Percentiles rank a stretch among this genome's conserved stretches.
phyloP scores from a whole-genome alignment of 2,888 invertebrate genomes.

The Ophion ventricosus region DNA sequence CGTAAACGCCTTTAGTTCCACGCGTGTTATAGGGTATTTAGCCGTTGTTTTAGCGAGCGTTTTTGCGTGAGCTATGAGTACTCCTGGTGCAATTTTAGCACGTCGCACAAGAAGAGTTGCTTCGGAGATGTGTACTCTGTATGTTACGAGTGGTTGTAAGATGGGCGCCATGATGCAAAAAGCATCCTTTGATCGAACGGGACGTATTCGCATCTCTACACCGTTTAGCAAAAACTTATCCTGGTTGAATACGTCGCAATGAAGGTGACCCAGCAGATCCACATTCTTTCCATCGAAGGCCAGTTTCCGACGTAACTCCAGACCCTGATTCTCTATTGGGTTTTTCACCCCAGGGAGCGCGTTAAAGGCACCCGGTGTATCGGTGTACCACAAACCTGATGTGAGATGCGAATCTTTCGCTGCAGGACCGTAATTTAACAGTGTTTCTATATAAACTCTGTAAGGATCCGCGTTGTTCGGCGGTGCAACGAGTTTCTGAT shows the following conservation, averaged over 20 bases:
- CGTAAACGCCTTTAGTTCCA: no score
- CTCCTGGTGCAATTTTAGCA: no score
- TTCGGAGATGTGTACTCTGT: not conserved
- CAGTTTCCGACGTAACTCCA: not conserved
- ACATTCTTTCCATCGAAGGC: not conserved
- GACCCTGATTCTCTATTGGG: not conserved
- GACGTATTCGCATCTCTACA: not conserved
- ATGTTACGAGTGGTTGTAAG: slow-evolving; percentile 65
- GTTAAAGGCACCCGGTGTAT: not conserved
- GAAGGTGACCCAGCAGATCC: not conserved
- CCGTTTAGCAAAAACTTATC: not conserved
- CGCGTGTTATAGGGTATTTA: no score
- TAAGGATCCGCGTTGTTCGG: not conserved
- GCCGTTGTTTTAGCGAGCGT: no score
- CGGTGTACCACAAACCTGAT: no score
- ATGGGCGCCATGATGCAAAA: no score
- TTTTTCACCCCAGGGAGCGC: not conserved
- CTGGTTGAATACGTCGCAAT: not conserved
- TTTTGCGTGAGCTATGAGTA: no score
- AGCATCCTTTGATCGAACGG: no score
- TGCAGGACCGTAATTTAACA: not conserved
- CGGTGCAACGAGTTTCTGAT: not conserved
- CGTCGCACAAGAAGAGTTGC: no score
- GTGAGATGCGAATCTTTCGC: not conserved
- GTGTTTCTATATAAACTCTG: not conserved